These are phyloP conservation scores for Odontamblyopus lacepedii DNA, from an alignment of 2,797 vertebrate genomes.

Conservation along the genomic window DNA sequence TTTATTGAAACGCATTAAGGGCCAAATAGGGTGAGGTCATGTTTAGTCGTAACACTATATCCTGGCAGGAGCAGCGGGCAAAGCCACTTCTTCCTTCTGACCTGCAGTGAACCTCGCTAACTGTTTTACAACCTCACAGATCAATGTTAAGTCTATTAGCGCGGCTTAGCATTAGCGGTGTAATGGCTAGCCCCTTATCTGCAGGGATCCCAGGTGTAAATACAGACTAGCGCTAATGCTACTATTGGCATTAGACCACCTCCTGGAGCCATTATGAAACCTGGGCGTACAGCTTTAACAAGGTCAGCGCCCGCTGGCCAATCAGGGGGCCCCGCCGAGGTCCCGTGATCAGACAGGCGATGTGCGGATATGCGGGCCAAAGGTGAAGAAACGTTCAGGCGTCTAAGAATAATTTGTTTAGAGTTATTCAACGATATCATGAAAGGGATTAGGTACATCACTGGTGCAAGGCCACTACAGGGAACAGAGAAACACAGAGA, in stretches of 20 bases:
- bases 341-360: constrained; percentile 41
- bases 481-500: too few relatives aligned
- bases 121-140: constrained; percentile 55
- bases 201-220: constrained; percentile 62
- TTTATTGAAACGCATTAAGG: constrained; percentile 14
- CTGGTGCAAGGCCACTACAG: too few relatives aligned
- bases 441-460: too few relatives aligned
- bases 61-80: constrained; percentile 12
- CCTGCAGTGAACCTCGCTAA: constrained; percentile 52
- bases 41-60: constrained; percentile 19
- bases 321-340: constrained; percentile 36
- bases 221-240: constrained; percentile 58
- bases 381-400: constrained; percentile 11
- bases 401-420: background rate
- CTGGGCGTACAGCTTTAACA: constrained; percentile 49
- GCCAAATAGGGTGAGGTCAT: constrained; percentile 30
- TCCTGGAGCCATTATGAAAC: constrained; percentile 53
- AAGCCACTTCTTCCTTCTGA: constrained; percentile 32
- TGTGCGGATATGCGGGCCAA: constrained; percentile 29
- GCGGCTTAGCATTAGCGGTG: constrained; percentile 61
- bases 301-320: constrained; percentile 49
- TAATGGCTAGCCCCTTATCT: constrained; percentile 55
- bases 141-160: constrained; percentile 68
- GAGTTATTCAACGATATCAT: too few relatives aligned
- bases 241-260: constrained; percentile 34